Percentiles rank a stretch among this genome's conserved stretches.
Conservation (phyloP, 2,113 vertebrate genomes). For the Galbula dea region DNA sequence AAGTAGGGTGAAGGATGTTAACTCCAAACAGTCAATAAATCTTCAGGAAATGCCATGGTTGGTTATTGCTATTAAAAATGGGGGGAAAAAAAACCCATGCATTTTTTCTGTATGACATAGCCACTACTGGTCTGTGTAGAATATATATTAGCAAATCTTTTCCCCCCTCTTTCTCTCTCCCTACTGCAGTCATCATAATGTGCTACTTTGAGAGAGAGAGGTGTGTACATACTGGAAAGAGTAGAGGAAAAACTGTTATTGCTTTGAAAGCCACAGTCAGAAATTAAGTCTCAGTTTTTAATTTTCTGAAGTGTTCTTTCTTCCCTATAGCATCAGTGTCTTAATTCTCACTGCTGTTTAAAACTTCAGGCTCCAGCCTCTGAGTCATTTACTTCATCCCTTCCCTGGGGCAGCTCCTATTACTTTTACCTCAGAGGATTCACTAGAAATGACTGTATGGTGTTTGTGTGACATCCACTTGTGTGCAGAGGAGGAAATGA, state of each 20-base stretch:
- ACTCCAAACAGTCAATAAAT: not conserved
- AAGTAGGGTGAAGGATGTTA: not conserved
- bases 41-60: not conserved
- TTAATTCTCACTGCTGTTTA: not conserved
- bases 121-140: not conserved
- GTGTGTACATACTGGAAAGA: not conserved
- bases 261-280: not conserved
- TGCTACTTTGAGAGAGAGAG: not conserved
- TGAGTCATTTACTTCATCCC: not conserved
- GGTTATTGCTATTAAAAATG: not conserved
- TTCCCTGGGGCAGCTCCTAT: not conserved
- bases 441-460: not conserved
- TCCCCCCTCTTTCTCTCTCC: not conserved
- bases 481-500: not conserved
- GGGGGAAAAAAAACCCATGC: not conserved
- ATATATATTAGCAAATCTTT: constrained; percentile 20
- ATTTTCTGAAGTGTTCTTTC: not conserved
- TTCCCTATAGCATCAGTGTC: not conserved
- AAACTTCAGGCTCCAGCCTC: not conserved
- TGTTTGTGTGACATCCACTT: not conserved
- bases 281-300: not conserved
- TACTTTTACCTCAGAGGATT: not conserved
- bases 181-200: not conserved
- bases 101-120: constrained; percentile 42
- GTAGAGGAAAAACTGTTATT: not conserved